Evolutionary conservation across 1,140 invertebrate genomes (phyloP).

Genomic region (Papilio glaucus): DNA sequence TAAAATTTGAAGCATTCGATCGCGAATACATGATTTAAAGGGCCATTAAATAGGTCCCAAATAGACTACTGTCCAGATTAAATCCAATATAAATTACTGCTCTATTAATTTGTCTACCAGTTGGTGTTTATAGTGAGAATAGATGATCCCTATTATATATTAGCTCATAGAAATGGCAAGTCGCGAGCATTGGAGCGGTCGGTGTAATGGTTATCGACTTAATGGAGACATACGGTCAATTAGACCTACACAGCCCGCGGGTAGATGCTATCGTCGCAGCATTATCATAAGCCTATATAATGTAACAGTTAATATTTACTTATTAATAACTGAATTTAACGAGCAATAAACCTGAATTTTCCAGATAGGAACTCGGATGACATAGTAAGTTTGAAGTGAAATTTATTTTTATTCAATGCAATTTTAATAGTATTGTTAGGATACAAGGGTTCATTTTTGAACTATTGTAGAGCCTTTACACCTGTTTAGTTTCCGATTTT

Average conservation of each 20-base stretch:
- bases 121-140: conserved; percentile 29
- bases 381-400: too few relatives aligned
- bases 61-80: conserved; percentile 41
- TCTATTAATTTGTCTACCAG: conserved; percentile 39
- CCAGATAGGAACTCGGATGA: too few relatives aligned
- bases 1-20: conserved; percentile 17
- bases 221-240: conserved; percentile 36
- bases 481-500: too few relatives aligned
- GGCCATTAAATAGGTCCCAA: conserved; percentile 39
- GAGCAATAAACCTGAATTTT: neutral
- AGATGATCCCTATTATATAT: conserved; percentile 19
- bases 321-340: conserved; percentile 3
- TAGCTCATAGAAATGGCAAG: conserved; percentile 30
- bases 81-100: conserved; percentile 41
- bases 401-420: too few relatives aligned
- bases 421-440: too few relatives aligned
- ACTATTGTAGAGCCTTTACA: too few relatives aligned
- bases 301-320: neutral
- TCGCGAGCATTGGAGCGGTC: conserved; percentile 21
- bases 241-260: conserved; percentile 8
- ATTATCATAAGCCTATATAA: conserved; percentile 6
- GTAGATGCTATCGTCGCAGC: conserved; percentile 14
- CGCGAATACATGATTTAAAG: conserved; percentile 27
- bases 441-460: too few relatives aligned
- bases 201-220: conserved; percentile 30